A percentile compares a stretch with the other conserved stretches of the same genome.
phyloP scores from a whole-genome alignment of 2,888 invertebrate genomes.

The Metacarcinus magister region DNA sequence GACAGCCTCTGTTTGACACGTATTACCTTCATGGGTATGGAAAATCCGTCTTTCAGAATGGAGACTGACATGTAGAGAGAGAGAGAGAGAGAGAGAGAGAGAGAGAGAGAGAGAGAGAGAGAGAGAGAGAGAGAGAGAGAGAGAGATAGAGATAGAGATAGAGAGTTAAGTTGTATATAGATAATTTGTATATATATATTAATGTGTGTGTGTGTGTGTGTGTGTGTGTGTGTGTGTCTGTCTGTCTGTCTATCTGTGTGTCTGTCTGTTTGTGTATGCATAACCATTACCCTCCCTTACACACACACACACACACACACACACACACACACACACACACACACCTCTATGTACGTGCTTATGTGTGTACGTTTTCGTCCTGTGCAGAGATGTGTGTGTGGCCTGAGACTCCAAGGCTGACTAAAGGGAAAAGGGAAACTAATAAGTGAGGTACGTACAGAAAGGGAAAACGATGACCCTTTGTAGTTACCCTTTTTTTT shows the following conservation, averaged over 20 bases:
- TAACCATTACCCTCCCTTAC: background rate
- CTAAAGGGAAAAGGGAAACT: background rate
- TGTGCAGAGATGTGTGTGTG: constrained; percentile 44
- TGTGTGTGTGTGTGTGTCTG: background rate
- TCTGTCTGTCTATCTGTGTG: background rate
- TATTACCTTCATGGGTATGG: constrained; percentile 79
- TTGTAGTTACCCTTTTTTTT: no score
- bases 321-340: constrained; percentile 6
- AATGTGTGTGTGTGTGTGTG: background rate
- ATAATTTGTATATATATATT: background rate
- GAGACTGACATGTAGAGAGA: constrained; percentile 74
- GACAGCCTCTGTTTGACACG: constrained; percentile 76
- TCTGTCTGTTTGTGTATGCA: background rate
- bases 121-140: constrained; percentile 45
- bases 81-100: background rate
- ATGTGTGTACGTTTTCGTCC: constrained; percentile 31
- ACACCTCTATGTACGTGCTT: background rate
- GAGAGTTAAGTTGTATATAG: background rate
- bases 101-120: background rate
- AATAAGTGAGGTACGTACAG: background rate
- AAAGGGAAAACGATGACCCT: background rate
- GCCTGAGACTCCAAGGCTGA: background rate
- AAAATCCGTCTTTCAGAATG: constrained; percentile 73
- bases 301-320: background rate
- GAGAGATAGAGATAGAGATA: background rate